Evolutionary conservation across 2,113 vertebrate genomes (phyloP).

Genomic region (Polypterus bichir): DNA sequence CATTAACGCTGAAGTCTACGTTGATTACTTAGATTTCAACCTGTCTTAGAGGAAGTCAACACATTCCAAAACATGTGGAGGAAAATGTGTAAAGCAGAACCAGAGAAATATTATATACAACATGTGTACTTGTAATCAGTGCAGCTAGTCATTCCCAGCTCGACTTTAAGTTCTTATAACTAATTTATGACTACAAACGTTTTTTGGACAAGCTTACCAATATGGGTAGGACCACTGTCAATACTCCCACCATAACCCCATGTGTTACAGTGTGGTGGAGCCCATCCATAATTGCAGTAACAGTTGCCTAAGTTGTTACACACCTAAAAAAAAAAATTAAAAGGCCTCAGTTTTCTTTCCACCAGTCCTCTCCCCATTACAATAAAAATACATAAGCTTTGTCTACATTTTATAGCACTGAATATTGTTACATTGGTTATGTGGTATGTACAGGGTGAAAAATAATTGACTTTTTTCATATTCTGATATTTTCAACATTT

Average conservation of each 20-base stretch:
- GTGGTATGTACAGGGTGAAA: no score
- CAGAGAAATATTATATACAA: neutral
- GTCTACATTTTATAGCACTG: no score
- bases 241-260: conserved; percentile 60
- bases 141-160: neutral
- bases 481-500: no score
- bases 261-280: conserved; percentile 44
- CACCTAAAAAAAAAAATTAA: conserved; percentile 28
- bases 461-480: no score
- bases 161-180: neutral
- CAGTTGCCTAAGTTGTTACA: conserved; percentile 61
- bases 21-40: no score
- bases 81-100: neutral
- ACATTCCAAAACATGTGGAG: no score
- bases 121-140: neutral
- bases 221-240: conserved; percentile 60
- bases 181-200: neutral
- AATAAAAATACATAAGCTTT: no score
- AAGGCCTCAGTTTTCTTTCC: neutral
- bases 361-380: no score
- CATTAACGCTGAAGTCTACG: no score
- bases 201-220: conserved; percentile 36
- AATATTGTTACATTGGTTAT: no score
- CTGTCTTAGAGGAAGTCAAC: no score
- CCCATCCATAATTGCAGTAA: conserved; percentile 57